Base-by-base conservation (phyloP, 2,888 invertebrate genomes). In the Portevinia maculata region DNA sequence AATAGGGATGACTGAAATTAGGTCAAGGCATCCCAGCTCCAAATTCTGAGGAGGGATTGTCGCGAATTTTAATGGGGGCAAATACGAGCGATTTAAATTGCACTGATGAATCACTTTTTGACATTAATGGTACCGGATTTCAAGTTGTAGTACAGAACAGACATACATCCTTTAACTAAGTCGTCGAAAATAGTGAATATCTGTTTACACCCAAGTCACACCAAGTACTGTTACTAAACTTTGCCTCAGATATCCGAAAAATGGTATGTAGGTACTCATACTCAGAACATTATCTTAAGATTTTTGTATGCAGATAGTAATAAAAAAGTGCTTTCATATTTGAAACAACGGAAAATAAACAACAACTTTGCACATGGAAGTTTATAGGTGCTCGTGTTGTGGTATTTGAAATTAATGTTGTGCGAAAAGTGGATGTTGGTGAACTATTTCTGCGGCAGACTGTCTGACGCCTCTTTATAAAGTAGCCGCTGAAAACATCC, bases 1-100 rank as follows among this genome's bases (percentile, higher is more conserved):
- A 41, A 21, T 50, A 28, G 28, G 41, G n/a, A 3, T 44, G 44
- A 44, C 37, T 46, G 19, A 57, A 83, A 73, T 52, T 55, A 62
- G 83, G 83, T 78, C 78, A 78, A 64, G 70, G 55, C 30, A 59
- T 71, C 39, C 39, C 44, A 52, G n/a, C n/a, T n/a, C n/a, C n/a
- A n/a, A n/a, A n/a, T n/a, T n/a, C n/a, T n/a, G n/a, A n/a, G n/a
- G n/a, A n/a, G 13, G 32, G 28, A 19, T 48, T 13, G 19, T 19
- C 1, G 11, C n/a, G 19, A 53, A 5, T 17, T 4, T 11, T 17
- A 3, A 19, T n/a, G 3, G n/a, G 2, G 48, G 21, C n/a, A n/a
- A n/a, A 17, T 4, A 19, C 3, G 4, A 8, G 17, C 3, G 17
- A 8, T 0, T 44, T 19, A 17, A 9, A 7, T 1, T 44, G 11